Percentiles rank a stretch among this genome's conserved stretches.
Evolutionary conservation across 2,797 vertebrate genomes (phyloP).

Genomic region (Scolopax bukidnonensis): DNA sequence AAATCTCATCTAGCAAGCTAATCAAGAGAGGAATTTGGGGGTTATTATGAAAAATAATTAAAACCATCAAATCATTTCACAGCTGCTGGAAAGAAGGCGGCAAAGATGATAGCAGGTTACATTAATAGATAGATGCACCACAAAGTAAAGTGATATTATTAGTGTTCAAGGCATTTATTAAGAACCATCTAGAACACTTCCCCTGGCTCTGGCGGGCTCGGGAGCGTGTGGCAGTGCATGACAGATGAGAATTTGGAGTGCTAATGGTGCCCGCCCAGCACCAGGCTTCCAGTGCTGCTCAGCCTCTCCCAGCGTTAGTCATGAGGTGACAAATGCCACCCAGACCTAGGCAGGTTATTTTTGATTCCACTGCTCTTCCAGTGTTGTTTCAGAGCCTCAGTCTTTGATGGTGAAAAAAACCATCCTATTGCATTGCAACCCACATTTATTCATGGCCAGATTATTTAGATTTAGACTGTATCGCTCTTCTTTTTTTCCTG

Average conservation of each 20-base stretch:
- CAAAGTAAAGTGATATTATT: not conserved
- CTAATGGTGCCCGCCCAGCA: not conserved
- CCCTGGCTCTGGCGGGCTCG: not conserved
- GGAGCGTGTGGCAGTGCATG: not conserved
- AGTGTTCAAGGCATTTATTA: conserved; percentile 11
- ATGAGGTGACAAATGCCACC: not conserved
- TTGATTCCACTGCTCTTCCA: not conserved
- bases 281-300: not conserved
- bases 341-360: not conserved
- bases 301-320: not conserved
- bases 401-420: not conserved
- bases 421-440: not conserved
- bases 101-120: conserved; percentile 47
- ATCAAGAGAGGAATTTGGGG: conserved; percentile 60
- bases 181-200: not conserved
- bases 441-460: not conserved
- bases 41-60: conserved; percentile 64
- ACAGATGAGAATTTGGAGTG: not conserved
- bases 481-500: not conserved
- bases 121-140: conserved; percentile 31
- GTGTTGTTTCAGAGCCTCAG: not conserved
- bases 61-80: conserved; percentile 47
- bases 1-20: conserved; percentile 68
- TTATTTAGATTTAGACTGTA: not conserved
- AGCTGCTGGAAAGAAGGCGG: conserved; percentile 34